phyloP scores from a whole-genome alignment of 2,113 vertebrate species.

The Echinops telfairi region DNA sequence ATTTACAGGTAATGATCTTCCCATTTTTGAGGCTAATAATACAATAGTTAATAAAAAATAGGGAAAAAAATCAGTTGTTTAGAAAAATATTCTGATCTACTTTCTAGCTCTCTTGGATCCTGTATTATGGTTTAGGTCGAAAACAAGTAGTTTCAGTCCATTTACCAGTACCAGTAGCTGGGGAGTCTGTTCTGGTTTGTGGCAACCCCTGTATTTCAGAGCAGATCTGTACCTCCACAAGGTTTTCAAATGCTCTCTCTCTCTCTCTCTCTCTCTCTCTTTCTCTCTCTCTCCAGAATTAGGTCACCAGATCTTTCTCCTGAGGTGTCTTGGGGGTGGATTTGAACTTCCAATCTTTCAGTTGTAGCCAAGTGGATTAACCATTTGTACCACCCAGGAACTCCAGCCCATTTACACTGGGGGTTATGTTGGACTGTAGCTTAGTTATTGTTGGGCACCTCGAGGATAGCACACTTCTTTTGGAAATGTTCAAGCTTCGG shows the following conservation, averaged over 20 bases:
- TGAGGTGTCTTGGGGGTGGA: neutral
- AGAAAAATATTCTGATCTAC: neutral
- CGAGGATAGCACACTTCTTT: neutral
- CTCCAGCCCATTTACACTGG: neutral
- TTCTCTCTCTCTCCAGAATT: neutral
- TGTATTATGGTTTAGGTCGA: neutral
- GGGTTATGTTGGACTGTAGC: neutral
- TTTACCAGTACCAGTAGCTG: neutral
- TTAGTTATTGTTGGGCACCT: neutral
- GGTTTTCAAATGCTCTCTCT: neutral
- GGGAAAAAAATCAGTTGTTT: neutral
- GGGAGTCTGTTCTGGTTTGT: neutral
- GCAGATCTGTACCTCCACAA: neutral
- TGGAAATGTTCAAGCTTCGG: neutral
- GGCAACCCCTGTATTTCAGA: neutral
- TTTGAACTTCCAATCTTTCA: neutral
- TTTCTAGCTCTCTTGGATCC: neutral
- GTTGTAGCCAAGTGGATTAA: neutral
- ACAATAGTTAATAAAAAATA: neutral
- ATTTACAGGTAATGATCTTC: neutral
- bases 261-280: no score
- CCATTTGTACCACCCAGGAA: neutral
- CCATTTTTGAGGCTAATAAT: neutral
- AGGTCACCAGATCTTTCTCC: neutral
- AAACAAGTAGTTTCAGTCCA: neutral